Conservation (phyloP, 2,888 invertebrate species). For the Caradrina clavipalpis region DNA sequence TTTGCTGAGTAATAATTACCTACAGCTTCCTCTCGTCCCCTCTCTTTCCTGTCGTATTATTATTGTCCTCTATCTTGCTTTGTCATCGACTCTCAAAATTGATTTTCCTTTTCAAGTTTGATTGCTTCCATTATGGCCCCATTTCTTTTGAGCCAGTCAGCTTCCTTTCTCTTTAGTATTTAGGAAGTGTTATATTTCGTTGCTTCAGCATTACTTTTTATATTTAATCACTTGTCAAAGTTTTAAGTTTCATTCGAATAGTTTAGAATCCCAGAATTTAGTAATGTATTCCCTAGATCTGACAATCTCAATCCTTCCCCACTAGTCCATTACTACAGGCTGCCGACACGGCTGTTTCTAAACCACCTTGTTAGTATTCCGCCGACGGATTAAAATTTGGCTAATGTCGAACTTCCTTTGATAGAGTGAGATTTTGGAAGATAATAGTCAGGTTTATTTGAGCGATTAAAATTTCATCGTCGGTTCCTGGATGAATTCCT, state of each 20-base stretch:
- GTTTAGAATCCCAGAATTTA: constrained; percentile 8
- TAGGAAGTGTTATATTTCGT: constrained; percentile 3
- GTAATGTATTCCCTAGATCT: neutral
- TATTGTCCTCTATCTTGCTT: constrained; percentile 5
- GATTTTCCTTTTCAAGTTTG: constrained; percentile 36
- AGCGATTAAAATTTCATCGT: constrained; percentile 32
- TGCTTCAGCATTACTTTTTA: constrained; percentile 1
- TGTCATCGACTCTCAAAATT: constrained; percentile 20
- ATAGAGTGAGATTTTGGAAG: constrained; percentile 41
- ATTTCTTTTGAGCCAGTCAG: constrained; percentile 32
- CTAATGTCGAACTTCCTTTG: constrained; percentile 57
- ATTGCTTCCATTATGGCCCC: constrained; percentile 25
- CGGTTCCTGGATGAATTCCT: neutral
- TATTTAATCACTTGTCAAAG: neutral
- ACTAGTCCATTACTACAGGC: constrained; percentile 23
- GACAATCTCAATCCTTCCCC: neutral
- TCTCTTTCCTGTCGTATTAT: constrained; percentile 6
- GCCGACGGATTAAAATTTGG: constrained; percentile 57
- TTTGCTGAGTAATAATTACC: constrained; percentile 7
- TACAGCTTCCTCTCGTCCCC: neutral
- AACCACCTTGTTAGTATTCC: constrained; percentile 61
- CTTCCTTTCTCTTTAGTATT: constrained; percentile 8
- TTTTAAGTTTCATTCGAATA: neutral
- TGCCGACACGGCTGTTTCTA: constrained; percentile 50
- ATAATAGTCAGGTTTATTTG: constrained; percentile 44